Evolutionary conservation across 2,888 invertebrate species (phyloP).

Genomic region (Drosophila nigricruria): DNA sequence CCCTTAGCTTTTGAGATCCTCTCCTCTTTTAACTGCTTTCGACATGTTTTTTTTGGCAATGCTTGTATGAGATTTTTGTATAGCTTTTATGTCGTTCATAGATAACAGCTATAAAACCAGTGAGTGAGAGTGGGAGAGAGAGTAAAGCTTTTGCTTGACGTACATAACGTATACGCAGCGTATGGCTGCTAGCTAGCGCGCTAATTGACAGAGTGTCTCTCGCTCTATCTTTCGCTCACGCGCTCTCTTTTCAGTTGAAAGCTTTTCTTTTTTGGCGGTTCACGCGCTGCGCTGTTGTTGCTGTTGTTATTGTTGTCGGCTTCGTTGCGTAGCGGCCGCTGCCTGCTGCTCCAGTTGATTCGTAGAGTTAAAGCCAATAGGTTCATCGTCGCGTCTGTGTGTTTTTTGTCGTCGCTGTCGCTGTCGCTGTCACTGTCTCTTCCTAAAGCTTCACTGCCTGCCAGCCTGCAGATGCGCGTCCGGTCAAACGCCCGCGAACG

Average conservation of each 20-base stretch:
- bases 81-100: slow-evolving; percentile 11
- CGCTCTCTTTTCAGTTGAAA: slow-evolving; percentile 24
- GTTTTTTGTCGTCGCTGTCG: slow-evolving; percentile 28
- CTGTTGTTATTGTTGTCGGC: slow-evolving; percentile 29
- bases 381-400: slow-evolving; percentile 69
- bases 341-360: slow-evolving; percentile 80
- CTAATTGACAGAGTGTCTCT: slow-evolving; percentile 71
- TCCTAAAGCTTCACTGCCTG: slow-evolving; percentile 48
- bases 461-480: slow-evolving; percentile 59
- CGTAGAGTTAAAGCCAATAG: slow-evolving; percentile 84
- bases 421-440: slow-evolving; percentile 39
- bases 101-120: slow-evolving; percentile 11
- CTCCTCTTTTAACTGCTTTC: slow-evolving; percentile 6
- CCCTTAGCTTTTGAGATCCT: slow-evolving; percentile 14
- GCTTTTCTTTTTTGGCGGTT: slow-evolving; percentile 64
- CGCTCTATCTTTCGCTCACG: slow-evolving; percentile 17
- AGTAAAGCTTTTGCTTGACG: slow-evolving; percentile 46
- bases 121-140: slow-evolving; percentile 5
- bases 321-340: slow-evolving; percentile 44
- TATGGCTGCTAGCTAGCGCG: slow-evolving; percentile 28
- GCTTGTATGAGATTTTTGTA: slow-evolving; percentile 8
- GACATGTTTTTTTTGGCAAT: slow-evolving; percentile 6
- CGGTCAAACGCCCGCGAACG: slow-evolving; percentile 45
- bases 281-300: slow-evolving; percentile 33
- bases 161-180: slow-evolving; percentile 54